Evolutionary conservation across 2,888 invertebrate species (phyloP).

Genomic region (Rotaria sp.): DNA sequence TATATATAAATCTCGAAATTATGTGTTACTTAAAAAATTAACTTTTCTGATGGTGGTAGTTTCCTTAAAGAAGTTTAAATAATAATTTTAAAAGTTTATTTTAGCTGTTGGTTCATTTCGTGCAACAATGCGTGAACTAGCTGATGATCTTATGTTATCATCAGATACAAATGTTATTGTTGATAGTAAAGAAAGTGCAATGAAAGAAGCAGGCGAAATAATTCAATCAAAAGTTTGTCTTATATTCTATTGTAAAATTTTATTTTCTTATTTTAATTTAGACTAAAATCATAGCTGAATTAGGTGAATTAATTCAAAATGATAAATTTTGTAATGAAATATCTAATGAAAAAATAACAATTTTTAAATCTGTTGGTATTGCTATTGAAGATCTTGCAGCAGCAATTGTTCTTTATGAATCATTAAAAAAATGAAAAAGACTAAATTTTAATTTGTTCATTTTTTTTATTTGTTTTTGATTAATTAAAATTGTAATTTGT

Average conservation of each 20-base stretch:
- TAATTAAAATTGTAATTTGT: neutral
- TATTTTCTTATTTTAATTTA: neutral
- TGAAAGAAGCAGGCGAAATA: constrained; percentile 59
- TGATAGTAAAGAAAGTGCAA: constrained; percentile 60
- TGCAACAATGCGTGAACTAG: constrained; percentile 60
- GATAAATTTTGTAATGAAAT: neutral
- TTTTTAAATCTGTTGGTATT: constrained; percentile 1
- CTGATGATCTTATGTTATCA: constrained; percentile 58
- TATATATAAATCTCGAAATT: too few species aligned
- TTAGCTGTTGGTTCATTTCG: constrained; percentile 62
- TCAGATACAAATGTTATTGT: constrained; percentile 58
- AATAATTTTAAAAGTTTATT: too few species aligned
- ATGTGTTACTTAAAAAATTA: too few species aligned
- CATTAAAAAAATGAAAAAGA: neutral
- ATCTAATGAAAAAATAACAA: neutral
- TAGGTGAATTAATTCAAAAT: neutral
- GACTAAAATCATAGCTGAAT: neutral
- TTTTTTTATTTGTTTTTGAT: neutral
- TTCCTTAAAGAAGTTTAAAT: too few species aligned
- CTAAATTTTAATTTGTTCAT: neutral
- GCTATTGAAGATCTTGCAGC: constrained; percentile 28
- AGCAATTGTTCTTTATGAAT: neutral
- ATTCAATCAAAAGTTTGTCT: constrained; percentile 56
- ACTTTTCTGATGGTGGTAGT: too few species aligned
- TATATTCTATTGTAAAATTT: too few species aligned